These are phyloP conservation scores for Eupithecia pulchellata DNA, from an alignment of 2,888 invertebrate genomes.

Conservation along the genomic window DNA sequence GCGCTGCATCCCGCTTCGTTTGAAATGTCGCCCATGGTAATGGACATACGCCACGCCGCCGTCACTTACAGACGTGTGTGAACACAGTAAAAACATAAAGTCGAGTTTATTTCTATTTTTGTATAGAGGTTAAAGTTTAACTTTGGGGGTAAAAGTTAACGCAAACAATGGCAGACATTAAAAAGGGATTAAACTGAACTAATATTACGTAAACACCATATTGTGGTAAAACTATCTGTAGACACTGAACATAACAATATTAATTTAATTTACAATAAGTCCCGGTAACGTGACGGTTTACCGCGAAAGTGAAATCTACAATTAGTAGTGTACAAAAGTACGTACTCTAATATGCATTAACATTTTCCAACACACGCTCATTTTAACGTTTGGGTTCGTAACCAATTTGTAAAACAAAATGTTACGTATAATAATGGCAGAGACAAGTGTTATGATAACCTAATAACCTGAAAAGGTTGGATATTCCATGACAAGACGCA, in stretches of 20 bases:
- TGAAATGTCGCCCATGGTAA: conserved; percentile 24
- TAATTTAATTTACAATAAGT: not conserved
- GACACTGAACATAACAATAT: not conserved
- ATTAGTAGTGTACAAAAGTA: not conserved
- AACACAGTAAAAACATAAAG: not conserved
- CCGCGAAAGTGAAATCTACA: not conserved
- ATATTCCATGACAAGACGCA: conserved; percentile 81
- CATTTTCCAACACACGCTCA: not conserved
- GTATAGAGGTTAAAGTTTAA: not conserved
- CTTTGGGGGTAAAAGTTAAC: not conserved
- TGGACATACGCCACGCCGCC: conserved; percentile 32
- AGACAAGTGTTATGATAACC: conserved; percentile 69
- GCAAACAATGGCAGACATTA: not conserved
- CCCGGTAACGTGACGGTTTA: not conserved
- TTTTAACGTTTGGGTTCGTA: not conserved
- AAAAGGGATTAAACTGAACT: not conserved
- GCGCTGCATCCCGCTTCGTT: conserved; percentile 3
- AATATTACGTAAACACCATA: not conserved
- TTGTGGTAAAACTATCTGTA: not conserved
- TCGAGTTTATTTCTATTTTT: not conserved
- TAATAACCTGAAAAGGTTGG: conserved; percentile 74
- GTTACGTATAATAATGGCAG: conserved; percentile 54
- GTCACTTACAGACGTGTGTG: conserved; percentile 26
- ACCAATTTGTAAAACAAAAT: conserved; percentile 44
- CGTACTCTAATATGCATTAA: not conserved